phyloP scores from a whole-genome alignment of 2,888 invertebrate species.

The Hirudinaria manillensis region DNA sequence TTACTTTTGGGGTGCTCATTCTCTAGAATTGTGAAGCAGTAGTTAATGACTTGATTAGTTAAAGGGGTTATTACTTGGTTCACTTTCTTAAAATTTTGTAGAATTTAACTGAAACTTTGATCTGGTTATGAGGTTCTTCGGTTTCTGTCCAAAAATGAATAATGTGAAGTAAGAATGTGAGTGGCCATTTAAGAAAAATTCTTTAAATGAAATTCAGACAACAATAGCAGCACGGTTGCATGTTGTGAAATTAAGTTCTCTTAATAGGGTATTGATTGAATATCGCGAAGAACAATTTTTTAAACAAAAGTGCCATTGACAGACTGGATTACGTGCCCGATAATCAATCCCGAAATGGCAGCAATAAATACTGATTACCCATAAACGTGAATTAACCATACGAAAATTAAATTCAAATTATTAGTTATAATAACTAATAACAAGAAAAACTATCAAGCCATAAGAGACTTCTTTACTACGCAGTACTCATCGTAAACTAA shows the following conservation, averaged over 20 bases:
- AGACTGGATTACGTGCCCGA: no score
- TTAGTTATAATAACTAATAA: not conserved
- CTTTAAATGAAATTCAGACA: no score
- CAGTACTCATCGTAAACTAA: not conserved
- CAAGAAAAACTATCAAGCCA: no score
- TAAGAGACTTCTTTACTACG: not conserved
- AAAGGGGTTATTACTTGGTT: not conserved
- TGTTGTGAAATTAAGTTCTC: no score
- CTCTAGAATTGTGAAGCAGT: not conserved
- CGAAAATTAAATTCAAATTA: not conserved
- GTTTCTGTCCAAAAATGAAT: not conserved
- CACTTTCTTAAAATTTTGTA: not conserved
- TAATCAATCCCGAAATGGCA: not conserved
- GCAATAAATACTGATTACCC: not conserved
- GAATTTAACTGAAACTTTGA: not conserved
- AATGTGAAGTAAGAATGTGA: no score
- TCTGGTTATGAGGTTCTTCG: slow-evolving; percentile 6
- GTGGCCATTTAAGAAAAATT: no score
- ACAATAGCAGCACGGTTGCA: no score
- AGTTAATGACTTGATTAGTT: not conserved
- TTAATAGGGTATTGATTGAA: no score
- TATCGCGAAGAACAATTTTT: no score
- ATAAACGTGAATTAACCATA: not conserved
- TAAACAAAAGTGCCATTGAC: no score
- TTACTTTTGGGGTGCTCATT: slow-evolving; percentile 1